Evolutionary conservation across 2,797 vertebrate genomes (phyloP), one percentile per base, ranked within the genome.

Genomic region (Spondyliosoma cantharus): DNA sequence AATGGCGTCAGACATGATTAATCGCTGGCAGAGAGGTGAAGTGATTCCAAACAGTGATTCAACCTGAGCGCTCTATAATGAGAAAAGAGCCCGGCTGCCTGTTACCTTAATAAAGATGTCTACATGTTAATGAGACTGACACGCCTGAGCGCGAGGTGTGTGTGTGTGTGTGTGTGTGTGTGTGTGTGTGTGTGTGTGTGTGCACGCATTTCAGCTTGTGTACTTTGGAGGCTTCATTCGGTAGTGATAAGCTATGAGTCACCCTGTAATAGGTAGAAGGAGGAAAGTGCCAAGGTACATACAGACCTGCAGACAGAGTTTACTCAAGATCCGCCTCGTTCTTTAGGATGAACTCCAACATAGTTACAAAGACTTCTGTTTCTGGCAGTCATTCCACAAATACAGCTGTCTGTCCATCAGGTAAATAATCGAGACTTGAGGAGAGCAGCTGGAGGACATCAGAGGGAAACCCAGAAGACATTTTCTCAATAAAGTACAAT

Each of bases 161-260:
- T 58, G 60, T 20, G 7, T 72, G 60, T 25, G 37, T 67, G 54
- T 59, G 68, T 42, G 62, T 14, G 60, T 46, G 52, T 37, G 37
- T 67, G 54, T 59, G 68, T 43, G 62, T 14, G 60, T 46, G 60
- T 37, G 37, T 67, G 54, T 59, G 71, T 43, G 62, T 14, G 60
- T 32, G 59, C n/a, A n/a, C n/a, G n/a, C n/a, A n/a, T n/a, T n/a
- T n/a, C 48, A 71, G 61, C 17, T 9, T 49, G 52, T 58, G 45
- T 61, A 15, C 78, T 77, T 70, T 7, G 56, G 62, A 73, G 59
- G 67, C 54, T 82, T 77, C 25, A 69, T 32, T 22, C 7, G 52
- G 64, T 32, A 6, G 62, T 64, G 83, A 87, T 88, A 78, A 88
- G 72, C 62, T 72, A 49, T 83, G 87, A 88, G 74, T 90, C 86